phyloP scores from a whole-genome alignment of 2,888 invertebrate genomes.

The Mythimna ferrago region DNA sequence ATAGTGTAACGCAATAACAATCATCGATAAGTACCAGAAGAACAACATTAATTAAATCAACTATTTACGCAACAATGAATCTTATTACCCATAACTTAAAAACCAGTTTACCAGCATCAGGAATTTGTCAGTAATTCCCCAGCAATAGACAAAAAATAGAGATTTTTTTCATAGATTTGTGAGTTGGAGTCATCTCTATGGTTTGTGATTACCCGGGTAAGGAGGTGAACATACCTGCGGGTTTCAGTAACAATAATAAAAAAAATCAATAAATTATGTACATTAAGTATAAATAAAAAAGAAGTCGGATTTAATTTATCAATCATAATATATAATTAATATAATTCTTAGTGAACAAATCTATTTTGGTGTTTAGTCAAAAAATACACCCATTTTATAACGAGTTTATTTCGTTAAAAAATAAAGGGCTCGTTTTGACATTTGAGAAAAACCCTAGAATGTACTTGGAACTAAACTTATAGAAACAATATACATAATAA shows the following conservation, averaged over 20 bases:
- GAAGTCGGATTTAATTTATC: neutral
- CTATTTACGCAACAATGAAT: constrained; percentile 19
- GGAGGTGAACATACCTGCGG: constrained; percentile 7
- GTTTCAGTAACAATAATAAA: neutral
- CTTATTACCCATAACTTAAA: constrained; percentile 4
- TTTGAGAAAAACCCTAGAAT: no score
- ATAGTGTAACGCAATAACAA: constrained; percentile 17
- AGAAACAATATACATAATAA: no score
- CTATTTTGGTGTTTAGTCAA: neutral
- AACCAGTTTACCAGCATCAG: neutral
- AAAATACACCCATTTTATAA: neutral
- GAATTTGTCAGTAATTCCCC: constrained; percentile 37
- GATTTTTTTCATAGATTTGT: constrained; percentile 26
- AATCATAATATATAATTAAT: no score
- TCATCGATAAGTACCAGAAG: constrained; percentile 8
- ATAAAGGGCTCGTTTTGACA: no score
- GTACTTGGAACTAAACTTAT: no score
- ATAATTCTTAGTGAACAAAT: no score
- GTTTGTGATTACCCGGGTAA: constrained; percentile 23
- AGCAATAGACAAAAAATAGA: constrained; percentile 39
- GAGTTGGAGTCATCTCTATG: constrained; percentile 30
- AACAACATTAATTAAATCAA: constrained; percentile 10
- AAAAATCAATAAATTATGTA: neutral
- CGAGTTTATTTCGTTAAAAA: no score
- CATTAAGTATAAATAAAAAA: no score